These are phyloP conservation scores for Bubo blakistoni DNA, from an alignment of 2,113 vertebrate genomes.

Conservation along the genomic window DNA sequence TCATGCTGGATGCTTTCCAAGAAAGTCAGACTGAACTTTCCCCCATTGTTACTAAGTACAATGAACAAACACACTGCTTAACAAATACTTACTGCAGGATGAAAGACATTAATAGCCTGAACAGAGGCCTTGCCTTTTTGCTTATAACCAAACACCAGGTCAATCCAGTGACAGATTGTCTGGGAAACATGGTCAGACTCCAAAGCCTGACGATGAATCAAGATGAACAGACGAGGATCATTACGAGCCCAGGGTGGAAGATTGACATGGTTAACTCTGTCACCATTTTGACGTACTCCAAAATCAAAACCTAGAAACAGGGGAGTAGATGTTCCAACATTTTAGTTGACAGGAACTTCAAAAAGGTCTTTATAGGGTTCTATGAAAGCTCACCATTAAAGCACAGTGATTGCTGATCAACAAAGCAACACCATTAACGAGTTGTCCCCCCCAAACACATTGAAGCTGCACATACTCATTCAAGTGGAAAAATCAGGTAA, in stretches of 20 bases:
- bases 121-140: slow-evolving; percentile 97
- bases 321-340: background rate
- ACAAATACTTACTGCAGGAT: slow-evolving; percentile 89
- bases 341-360: background rate
- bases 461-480: background rate
- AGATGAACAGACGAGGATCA: slow-evolving; percentile 92
- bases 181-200: slow-evolving; percentile 97
- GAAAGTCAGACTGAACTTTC: background rate
- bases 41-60: background rate
- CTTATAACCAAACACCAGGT: slow-evolving; percentile 96
- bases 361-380: background rate
- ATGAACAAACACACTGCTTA: background rate
- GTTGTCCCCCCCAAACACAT: background rate
- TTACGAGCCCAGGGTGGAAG: slow-evolving; percentile 96
- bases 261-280: slow-evolving; percentile 95
- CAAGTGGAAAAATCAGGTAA: background rate
- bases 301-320: slow-evolving; percentile 91
- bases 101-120: slow-evolving; percentile 98
- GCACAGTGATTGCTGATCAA: background rate
- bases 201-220: slow-evolving; percentile 95
- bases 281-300: slow-evolving; percentile 94
- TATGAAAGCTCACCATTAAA: background rate
- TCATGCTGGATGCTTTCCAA: background rate
- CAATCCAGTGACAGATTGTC: slow-evolving; percentile 97
- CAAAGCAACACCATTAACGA: background rate